Percentiles rank a stretch among this genome's conserved stretches.
Evolutionary conservation across 2,888 invertebrate genomes (phyloP).

Genomic region (Latrodectus elegans): DNA sequence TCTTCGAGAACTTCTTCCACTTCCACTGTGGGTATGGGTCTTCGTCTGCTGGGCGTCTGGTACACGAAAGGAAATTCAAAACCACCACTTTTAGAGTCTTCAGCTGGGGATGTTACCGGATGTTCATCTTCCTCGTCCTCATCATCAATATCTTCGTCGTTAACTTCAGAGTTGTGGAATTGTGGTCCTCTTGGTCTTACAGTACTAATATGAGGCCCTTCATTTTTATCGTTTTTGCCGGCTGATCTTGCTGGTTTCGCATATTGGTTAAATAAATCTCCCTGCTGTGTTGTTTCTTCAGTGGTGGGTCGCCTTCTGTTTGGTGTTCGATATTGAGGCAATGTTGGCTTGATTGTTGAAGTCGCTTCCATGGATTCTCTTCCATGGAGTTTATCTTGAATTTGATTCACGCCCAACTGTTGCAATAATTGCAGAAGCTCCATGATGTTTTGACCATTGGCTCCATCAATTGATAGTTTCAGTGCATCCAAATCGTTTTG

Average conservation of each 20-base stretch:
- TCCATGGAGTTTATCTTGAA: conserved; percentile 54
- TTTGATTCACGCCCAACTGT: conserved; percentile 59
- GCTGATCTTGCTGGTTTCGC: conserved; percentile 49
- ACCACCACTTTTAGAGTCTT: conserved; percentile 8
- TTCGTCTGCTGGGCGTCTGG: conserved; percentile 62
- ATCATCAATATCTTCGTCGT: conserved; percentile 4
- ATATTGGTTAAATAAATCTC: conserved; percentile 57
- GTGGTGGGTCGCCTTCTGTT: conserved; percentile 35
- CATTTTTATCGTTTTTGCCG: conserved; percentile 1
- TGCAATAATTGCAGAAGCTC: conserved; percentile 64
- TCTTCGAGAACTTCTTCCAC: conserved; percentile 21
- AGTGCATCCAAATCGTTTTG: conserved; percentile 34
- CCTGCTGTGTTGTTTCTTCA: neutral
- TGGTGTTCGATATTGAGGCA: conserved; percentile 46
- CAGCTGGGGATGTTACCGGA: conserved; percentile 14
- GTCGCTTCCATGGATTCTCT: conserved; percentile 47
- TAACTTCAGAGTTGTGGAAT: conserved; percentile 30
- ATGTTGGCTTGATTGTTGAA: conserved; percentile 48
- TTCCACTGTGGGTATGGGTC: conserved; percentile 12
- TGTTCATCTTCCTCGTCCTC: conserved; percentile 10
- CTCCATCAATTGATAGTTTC: conserved; percentile 22
- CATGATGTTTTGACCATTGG: conserved; percentile 42
- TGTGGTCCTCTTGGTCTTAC: conserved; percentile 59
- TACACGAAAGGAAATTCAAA: conserved; percentile 67
- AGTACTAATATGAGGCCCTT: neutral